Conservation (phyloP, 2,888 invertebrate genomes). For the Platycheirus rosarum region DNA sequence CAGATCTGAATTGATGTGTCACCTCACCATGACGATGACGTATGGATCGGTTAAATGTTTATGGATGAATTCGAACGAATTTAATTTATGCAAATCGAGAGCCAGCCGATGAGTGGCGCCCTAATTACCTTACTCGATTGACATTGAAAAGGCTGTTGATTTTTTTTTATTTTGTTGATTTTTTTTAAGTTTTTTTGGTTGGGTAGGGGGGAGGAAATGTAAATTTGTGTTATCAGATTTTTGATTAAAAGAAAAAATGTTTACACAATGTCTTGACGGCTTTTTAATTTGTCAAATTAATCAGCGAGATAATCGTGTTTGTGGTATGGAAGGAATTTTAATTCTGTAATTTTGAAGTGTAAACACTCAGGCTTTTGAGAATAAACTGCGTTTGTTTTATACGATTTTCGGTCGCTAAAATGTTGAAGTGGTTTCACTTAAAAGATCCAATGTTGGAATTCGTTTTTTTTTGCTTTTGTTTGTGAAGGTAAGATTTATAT, state of each 20-base stretch:
- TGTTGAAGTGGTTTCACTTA: neutral
- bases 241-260: slow-evolving; percentile 30
- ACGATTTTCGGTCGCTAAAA: neutral
- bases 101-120: neutral
- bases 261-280: slow-evolving; percentile 21
- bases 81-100: slow-evolving; percentile 18
- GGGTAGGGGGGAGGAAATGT: slow-evolving; percentile 6
- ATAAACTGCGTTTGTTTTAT: neutral
- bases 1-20: slow-evolving; percentile 41
- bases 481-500: too few species aligned
- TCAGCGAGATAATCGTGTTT: slow-evolving; percentile 11
- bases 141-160: slow-evolving; percentile 20
- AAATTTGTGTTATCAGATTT: slow-evolving; percentile 23
- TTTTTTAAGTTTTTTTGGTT: too few species aligned
- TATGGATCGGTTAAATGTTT: neutral
- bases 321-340: slow-evolving; percentile 1
- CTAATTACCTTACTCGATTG: neutral
- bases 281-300: slow-evolving; percentile 32
- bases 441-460: neutral
- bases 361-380: neutral
- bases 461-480: too few species aligned
- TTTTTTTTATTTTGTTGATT: neutral
- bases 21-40: slow-evolving; percentile 23
- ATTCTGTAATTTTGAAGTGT: slow-evolving; percentile 3
- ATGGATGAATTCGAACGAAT: neutral